These are phyloP conservation scores for Phalanger gymnotis DNA, from an alignment of 2,797 vertebrate genomes.

Conservation along the genomic window DNA sequence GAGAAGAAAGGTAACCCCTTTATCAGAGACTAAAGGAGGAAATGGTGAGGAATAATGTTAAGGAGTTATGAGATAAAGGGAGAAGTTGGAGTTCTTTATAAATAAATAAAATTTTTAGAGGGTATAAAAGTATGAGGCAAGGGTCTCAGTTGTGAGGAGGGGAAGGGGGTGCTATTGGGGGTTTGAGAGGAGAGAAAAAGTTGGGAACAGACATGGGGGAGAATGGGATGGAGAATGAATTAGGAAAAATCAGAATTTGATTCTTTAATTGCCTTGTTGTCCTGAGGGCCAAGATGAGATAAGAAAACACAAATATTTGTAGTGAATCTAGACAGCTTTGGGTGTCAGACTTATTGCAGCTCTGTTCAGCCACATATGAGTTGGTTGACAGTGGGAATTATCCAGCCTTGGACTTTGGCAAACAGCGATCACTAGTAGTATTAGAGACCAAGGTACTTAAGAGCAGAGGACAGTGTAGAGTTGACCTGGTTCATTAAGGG, in stretches of 20 bases:
- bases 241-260: neutral
- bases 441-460: neutral
- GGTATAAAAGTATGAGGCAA: neutral
- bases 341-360: neutral
- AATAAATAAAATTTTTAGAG: neutral
- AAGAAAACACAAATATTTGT: neutral
- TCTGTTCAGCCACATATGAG: neutral
- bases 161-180: neutral
- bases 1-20: neutral
- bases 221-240: neutral
- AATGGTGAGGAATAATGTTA: neutral
- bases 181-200: neutral
- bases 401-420: neutral
- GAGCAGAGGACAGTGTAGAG: neutral
- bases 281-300: neutral
- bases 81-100: neutral
- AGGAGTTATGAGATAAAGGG: neutral
- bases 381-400: neutral
- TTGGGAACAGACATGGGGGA: neutral
- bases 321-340: neutral
- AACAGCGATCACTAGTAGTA: neutral
- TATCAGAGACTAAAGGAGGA: neutral
- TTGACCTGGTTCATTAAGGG: neutral
- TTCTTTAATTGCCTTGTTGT: neutral
- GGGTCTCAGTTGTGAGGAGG: neutral